Evolutionary conservation across 2,888 invertebrate species (phyloP).

Genomic region (Stenichneumon culpator): DNA sequence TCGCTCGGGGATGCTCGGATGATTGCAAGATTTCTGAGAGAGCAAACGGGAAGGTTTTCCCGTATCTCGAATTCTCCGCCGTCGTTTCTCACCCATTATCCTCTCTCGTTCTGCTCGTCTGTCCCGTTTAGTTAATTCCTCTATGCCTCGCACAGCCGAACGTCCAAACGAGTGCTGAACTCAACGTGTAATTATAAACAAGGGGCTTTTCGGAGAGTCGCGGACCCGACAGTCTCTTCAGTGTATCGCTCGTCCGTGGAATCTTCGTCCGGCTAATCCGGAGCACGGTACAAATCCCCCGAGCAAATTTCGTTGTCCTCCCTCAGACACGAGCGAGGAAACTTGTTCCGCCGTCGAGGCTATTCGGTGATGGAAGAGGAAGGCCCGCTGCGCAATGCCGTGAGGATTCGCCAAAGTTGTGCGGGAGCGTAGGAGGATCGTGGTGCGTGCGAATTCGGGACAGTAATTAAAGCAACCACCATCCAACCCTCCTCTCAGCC

Average conservation of each 20-base stretch:
- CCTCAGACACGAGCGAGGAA: constrained; percentile 10
- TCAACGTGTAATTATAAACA: constrained; percentile 41
- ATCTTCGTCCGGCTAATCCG: constrained; percentile 1
- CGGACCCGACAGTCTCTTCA: not conserved
- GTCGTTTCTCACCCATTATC: not conserved
- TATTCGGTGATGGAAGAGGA: not conserved
- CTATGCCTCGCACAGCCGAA: constrained; percentile 1
- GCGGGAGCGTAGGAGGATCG: not conserved
- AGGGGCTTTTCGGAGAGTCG: constrained; percentile 25
- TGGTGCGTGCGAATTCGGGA: constrained; percentile 14
- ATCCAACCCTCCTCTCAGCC: not conserved
- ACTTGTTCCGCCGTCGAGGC: not conserved
- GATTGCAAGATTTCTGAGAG: constrained; percentile 29
- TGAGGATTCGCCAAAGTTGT: not conserved
- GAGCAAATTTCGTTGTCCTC: constrained; percentile 22
- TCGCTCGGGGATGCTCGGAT: not conserved
- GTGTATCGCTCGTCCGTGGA: not conserved
- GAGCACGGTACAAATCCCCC: not conserved
- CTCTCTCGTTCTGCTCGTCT: not conserved
- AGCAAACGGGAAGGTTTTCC: constrained; percentile 28
- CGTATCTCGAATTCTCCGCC: constrained; percentile 25
- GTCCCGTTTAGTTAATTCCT: constrained; percentile 43
- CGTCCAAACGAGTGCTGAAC: constrained; percentile 43
- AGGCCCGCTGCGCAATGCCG: not conserved
- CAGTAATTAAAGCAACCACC: constrained; percentile 20